These are phyloP conservation scores for Ornithorhynchus anatinus DNA, from an alignment of 2,113 vertebrate genomes.

Conservation along the genomic window DNA sequence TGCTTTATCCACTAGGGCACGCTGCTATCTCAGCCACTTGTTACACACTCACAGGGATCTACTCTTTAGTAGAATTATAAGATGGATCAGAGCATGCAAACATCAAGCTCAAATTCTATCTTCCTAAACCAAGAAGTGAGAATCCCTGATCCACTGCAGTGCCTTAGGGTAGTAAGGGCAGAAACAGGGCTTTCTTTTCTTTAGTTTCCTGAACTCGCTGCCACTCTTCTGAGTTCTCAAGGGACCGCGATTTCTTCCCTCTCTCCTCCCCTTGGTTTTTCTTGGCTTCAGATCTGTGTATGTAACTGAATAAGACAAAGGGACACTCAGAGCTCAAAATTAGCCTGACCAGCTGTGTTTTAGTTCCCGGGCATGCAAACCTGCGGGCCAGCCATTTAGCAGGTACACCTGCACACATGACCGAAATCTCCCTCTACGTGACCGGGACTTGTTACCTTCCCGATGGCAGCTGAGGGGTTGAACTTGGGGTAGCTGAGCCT, in stretches of 20 bases:
- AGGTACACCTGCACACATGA: neutral
- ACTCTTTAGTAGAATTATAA: too few species aligned
- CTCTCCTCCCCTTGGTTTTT: neutral
- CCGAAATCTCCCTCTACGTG: neutral
- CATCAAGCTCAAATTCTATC: too few species aligned
- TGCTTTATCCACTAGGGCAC: too few species aligned
- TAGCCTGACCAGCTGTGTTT: neutral
- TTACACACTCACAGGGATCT: too few species aligned
- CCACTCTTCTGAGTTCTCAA: neutral
- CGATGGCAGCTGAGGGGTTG: neutral
- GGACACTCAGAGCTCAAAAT: neutral
- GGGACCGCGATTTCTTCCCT: accelerated
- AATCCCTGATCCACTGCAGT: too few species aligned
- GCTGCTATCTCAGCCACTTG: too few species aligned
- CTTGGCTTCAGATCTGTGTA: neutral
- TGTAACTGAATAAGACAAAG: neutral
- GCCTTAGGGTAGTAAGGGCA: too few species aligned
- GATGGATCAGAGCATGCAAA: too few species aligned
- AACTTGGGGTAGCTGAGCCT: neutral
- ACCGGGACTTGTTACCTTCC: neutral
- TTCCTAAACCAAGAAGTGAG: too few species aligned
- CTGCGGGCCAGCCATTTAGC: neutral
- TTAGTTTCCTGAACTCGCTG: neutral
- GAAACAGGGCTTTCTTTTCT: neutral
- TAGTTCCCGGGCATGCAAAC: neutral